Conservation (phyloP, 2,113 vertebrate species). For the Solea senegalensis region DNA sequence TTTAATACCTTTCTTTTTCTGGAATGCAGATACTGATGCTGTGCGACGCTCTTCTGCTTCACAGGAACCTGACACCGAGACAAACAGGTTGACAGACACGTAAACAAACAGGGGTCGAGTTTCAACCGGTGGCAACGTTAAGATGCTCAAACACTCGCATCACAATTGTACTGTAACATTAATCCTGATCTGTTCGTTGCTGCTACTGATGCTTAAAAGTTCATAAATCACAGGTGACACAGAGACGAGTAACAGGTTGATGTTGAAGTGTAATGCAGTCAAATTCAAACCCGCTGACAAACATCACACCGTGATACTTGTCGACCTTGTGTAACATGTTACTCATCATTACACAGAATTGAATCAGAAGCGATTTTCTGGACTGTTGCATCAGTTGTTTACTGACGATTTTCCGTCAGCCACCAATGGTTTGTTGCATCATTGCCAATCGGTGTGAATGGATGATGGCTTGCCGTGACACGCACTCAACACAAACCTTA, state of each 20-base stretch:
- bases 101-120: constrained; percentile 31
- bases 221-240: too few relatives aligned
- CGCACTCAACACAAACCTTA: constrained; percentile 18
- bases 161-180: too few relatives aligned
- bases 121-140: constrained; percentile 11
- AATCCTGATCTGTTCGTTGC: too few relatives aligned
- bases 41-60: constrained; percentile 1
- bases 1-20: too few relatives aligned
- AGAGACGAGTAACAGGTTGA: neutral
- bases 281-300: neutral
- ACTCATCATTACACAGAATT: constrained; percentile 77
- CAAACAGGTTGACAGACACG: constrained; percentile 10
- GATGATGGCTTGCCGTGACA: constrained; percentile 11
- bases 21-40: neutral
- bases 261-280: neutral
- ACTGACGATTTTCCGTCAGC: constrained; percentile 80
- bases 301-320: constrained; percentile 11
- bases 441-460: constrained; percentile 74
- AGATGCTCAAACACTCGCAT: constrained; percentile 29
- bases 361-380: constrained; percentile 73
- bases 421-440: constrained; percentile 78
- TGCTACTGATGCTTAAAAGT: too few relatives aligned
- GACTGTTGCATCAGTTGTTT: constrained; percentile 86
- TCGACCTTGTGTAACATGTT: constrained; percentile 67
- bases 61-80: constrained; percentile 23